phyloP scores from a whole-genome alignment of 2,113 vertebrate genomes.

The Eublepharis macularius region DNA sequence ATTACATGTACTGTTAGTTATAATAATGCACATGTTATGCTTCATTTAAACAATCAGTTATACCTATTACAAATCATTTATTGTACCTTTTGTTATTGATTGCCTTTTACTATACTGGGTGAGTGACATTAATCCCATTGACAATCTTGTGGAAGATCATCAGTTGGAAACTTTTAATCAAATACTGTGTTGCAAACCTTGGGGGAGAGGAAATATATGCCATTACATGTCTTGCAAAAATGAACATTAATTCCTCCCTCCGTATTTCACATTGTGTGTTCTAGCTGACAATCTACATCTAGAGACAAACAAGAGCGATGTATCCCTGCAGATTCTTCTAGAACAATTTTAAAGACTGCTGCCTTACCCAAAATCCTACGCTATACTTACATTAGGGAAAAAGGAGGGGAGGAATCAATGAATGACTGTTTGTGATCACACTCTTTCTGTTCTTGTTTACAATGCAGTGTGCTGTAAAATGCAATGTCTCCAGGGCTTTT shows the following conservation, averaged over 20 bases:
- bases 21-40: conserved; percentile 57
- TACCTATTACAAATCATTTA: conserved; percentile 51
- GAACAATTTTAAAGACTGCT: background rate
- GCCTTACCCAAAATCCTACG: background rate
- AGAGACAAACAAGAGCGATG: background rate
- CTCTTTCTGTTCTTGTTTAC: background rate
- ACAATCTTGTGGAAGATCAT: conserved; percentile 41
- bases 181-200: background rate
- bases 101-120: conserved; percentile 54
- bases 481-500: background rate
- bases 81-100: conserved; percentile 62
- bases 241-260: background rate
- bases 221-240: background rate
- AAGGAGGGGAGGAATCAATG: background rate
- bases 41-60: conserved; percentile 67
- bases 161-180: conserved; percentile 33
- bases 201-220: background rate
- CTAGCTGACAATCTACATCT: background rate
- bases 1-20: conserved; percentile 60
- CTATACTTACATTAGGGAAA: background rate
- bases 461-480: background rate
- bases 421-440: background rate
- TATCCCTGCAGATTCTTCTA: background rate
- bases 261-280: background rate
- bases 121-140: conserved; percentile 57